phyloP scores from a whole-genome alignment of 2,797 vertebrate genomes.

The Lacerta agilis region DNA sequence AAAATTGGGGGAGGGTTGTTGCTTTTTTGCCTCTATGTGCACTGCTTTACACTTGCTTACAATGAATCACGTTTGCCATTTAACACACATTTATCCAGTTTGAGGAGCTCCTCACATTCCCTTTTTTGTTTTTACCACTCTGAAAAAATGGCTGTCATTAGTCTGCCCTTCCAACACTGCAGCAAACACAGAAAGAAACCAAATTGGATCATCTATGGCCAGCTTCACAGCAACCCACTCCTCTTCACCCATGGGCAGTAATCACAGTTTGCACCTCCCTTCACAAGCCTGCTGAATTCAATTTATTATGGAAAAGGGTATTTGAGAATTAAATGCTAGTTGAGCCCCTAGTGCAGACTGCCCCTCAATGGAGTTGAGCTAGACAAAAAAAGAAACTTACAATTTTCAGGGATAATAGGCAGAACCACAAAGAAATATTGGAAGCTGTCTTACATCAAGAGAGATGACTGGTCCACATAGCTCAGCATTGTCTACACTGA shows the following conservation, averaged over 20 bases:
- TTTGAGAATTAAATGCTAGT: not conserved
- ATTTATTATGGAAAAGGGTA: not conserved
- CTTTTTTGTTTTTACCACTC: too few species aligned
- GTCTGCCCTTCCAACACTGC: not conserved
- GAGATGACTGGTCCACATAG: too few species aligned
- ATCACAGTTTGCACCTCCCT: not conserved
- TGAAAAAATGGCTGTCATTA: too few species aligned
- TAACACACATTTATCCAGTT: too few species aligned
- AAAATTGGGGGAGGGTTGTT: too few species aligned
- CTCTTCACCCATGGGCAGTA: not conserved
- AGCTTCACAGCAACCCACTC: not conserved
- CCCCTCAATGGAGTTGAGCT: accelerated
- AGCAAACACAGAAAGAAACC: too few species aligned
- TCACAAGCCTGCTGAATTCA: not conserved
- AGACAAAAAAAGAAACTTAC: not conserved
- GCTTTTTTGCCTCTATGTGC: too few species aligned
- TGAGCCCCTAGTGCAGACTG: not conserved
- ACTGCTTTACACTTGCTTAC: too few species aligned
- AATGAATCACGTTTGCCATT: too few species aligned
- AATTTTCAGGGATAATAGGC: not conserved
- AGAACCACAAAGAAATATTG: not conserved
- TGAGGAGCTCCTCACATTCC: too few species aligned
- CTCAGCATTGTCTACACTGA: too few species aligned
- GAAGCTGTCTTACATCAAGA: too few species aligned
- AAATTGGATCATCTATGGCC: not conserved